phyloP scores from a whole-genome alignment of 1,140 invertebrate genomes.

The Parasteatoda tepidariorum region DNA sequence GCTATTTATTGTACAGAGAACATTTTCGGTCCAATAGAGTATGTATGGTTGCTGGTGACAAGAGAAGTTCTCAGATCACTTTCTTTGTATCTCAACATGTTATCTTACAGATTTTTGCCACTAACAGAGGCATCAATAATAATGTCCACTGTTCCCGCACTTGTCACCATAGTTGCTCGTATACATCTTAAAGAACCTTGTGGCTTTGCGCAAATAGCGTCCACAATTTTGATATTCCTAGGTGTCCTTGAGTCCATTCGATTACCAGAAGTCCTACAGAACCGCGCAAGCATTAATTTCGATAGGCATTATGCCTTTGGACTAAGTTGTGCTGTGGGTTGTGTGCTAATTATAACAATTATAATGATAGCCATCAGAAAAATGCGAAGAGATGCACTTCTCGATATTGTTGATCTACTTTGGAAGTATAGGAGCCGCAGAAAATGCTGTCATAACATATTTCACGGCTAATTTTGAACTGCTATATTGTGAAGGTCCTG shows the following conservation, averaged over 20 bases:
- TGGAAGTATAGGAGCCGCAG: constrained; percentile 83
- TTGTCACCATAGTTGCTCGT: constrained; percentile 88
- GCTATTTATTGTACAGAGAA: not conserved
- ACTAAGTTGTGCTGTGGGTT: constrained; percentile 82
- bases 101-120: constrained; percentile 84
- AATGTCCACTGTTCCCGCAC: constrained; percentile 90
- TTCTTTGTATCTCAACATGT: constrained; percentile 26
- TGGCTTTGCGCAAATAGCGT: constrained; percentile 78
- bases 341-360: constrained; percentile 88
- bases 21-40: constrained; percentile 4
- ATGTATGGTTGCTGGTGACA: not conserved
- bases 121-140: constrained; percentile 90
- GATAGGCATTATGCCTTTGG: constrained; percentile 68
- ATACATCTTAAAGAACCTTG: constrained; percentile 79
- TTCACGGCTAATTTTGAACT: constrained; percentile 83
- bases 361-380: constrained; percentile 87
- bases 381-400: constrained; percentile 86
- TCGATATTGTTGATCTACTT: constrained; percentile 92
- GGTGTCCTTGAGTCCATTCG: constrained; percentile 87
- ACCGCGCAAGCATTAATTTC: not conserved
- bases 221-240: constrained; percentile 83
- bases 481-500: constrained; percentile 76
- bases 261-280: constrained; percentile 66
- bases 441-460: constrained; percentile 78
- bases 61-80: not conserved